Percentiles rank a stretch among this genome's conserved stretches.
Conservation (phyloP, 2,113 vertebrate genomes). For the Anthoscopus minutus region DNA sequence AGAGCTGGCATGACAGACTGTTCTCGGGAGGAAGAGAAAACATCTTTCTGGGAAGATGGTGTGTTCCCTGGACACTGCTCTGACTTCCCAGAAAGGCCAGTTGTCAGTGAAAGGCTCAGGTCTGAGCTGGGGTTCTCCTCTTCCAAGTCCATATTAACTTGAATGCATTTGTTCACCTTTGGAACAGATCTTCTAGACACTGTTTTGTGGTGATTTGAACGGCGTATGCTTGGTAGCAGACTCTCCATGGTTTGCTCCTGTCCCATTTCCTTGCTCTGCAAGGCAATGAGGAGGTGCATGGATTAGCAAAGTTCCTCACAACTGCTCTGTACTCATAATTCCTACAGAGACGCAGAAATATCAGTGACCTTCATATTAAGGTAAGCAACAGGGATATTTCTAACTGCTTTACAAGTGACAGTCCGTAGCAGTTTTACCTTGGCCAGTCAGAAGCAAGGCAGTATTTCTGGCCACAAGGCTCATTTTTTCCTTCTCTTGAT, state of each 20-base stretch:
- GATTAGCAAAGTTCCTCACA: neutral
- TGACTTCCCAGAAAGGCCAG: neutral
- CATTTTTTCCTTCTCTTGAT: neutral
- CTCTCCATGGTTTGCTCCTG: slow-evolving; percentile 73
- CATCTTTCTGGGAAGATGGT: neutral
- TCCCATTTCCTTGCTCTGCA: slow-evolving; percentile 46
- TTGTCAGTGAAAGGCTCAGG: neutral
- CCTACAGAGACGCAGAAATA: neutral
- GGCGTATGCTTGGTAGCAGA: slow-evolving; percentile 63
- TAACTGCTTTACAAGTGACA: neutral
- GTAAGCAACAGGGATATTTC: neutral
- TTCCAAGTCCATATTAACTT: slow-evolving; percentile 58
- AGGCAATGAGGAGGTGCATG: neutral
- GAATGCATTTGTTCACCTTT: slow-evolving; percentile 73
- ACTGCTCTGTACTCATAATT: neutral
- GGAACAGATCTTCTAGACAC: slow-evolving; percentile 17
- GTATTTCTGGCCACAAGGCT: neutral
- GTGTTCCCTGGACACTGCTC: neutral
- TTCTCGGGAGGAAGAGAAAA: neutral
- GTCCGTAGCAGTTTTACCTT: neutral
- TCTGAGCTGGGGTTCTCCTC: neutral
- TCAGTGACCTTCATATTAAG: neutral
- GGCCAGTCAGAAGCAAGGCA: neutral
- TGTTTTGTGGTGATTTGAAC: slow-evolving; percentile 1
- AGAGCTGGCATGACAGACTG: neutral